A percentile compares a stretch with the other conserved stretches of the same genome.
Conservation (phyloP, 2,888 invertebrate genomes). For the Philereme transversata region DNA sequence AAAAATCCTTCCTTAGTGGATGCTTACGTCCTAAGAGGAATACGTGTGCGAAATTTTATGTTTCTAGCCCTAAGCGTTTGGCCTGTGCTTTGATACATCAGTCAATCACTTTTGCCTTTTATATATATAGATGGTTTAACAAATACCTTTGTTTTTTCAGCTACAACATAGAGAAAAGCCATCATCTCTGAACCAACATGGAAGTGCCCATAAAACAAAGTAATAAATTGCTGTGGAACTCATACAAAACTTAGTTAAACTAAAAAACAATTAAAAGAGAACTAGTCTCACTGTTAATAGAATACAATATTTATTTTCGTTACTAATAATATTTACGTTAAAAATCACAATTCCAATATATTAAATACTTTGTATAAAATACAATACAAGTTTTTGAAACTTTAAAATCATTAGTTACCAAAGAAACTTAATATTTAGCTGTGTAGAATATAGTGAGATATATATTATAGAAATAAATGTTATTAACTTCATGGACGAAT, state of each 20-base stretch:
- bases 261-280: slow-evolving; percentile 36
- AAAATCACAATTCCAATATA: slow-evolving; percentile 36
- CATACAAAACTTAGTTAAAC: slow-evolving; percentile 40
- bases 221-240: slow-evolving; percentile 43
- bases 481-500: slow-evolving; percentile 53
- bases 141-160: slow-evolving; percentile 9
- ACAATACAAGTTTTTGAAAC: slow-evolving; percentile 49
- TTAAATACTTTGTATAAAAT: slow-evolving; percentile 48
- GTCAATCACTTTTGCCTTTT: too few relatives aligned
- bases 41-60: too few relatives aligned
- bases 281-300: slow-evolving; percentile 50
- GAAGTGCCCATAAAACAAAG: slow-evolving; percentile 57
- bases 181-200: slow-evolving; percentile 50
- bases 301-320: slow-evolving; percentile 26
- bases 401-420: slow-evolving; percentile 50
- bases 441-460: slow-evolving; percentile 35
- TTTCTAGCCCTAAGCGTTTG: too few relatives aligned
- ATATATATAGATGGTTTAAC: background rate
- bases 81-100: too few relatives aligned
- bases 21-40: too few relatives aligned
- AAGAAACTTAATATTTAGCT: slow-evolving; percentile 41
- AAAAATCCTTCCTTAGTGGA: too few relatives aligned
- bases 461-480: slow-evolving; percentile 46
- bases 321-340: slow-evolving; percentile 28
- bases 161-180: slow-evolving; percentile 11